phyloP scores from a whole-genome alignment of 30 jellyfish, hydroid and myxozoan genomes.

The Turritopsis rubra region DNA sequence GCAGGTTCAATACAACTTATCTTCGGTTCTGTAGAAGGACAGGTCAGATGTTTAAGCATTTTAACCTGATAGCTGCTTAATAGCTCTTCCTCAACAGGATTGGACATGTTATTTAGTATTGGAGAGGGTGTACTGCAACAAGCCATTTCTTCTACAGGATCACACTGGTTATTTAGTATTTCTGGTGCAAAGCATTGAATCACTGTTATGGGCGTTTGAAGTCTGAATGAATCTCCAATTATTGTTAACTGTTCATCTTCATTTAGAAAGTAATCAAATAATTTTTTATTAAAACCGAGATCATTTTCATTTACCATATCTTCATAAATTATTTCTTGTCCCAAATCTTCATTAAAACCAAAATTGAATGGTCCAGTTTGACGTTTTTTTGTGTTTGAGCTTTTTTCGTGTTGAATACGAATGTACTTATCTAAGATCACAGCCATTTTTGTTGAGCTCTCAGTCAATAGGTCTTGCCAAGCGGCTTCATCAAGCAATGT shows the following conservation, averaged over 20 bases:
- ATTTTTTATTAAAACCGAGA: neutral
- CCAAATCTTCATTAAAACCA: neutral
- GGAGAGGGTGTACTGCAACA: neutral
- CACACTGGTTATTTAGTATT: neutral
- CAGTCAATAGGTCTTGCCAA: neutral
- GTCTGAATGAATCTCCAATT: neutral
- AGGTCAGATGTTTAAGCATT: no score
- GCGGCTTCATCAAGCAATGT: neutral
- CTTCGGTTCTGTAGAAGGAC: no score
- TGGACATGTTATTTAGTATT: no score
- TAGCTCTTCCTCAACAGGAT: neutral
- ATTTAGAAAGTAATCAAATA: neutral
- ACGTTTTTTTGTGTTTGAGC: no score
- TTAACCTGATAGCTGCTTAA: no score
- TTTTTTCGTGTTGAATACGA: neutral
- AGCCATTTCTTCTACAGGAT: neutral
- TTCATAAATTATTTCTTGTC: no score
- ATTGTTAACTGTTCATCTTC: neutral
- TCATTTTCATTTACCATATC: neutral
- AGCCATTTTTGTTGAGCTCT: neutral
- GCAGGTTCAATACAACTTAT: no score
- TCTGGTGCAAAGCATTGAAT: neutral
- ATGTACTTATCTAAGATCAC: neutral
- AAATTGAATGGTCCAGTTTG: no score
- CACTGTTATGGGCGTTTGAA: neutral